phyloP scores from a whole-genome alignment of 1,140 invertebrate genomes.

The Hormaphis cornu region DNA sequence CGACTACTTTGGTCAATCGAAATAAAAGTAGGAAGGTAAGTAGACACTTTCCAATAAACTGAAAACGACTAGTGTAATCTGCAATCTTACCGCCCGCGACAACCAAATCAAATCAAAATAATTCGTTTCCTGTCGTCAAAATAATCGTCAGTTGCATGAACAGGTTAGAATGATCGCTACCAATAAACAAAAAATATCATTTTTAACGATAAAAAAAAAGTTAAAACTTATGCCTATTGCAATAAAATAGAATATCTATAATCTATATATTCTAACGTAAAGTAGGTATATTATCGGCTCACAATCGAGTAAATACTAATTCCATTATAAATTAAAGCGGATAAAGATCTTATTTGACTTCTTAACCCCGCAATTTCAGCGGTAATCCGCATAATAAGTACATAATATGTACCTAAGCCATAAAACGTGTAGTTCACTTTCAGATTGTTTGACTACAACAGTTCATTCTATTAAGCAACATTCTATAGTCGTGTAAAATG shows the following conservation, averaged over 20 bases:
- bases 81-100: neutral
- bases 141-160: neutral
- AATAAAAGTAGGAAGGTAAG: neutral
- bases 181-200: too few relatives aligned
- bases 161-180: neutral
- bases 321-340: neutral
- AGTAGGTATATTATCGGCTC: too few relatives aligned
- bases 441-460: neutral
- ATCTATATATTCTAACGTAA: too few relatives aligned
- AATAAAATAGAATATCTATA: too few relatives aligned
- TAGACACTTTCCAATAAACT: slow-evolving; percentile 14
- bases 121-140: neutral
- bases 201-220: too few relatives aligned
- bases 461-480: neutral
- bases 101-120: slow-evolving; percentile 7
- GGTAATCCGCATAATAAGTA: too few relatives aligned
- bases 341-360: neutral
- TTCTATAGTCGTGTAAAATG: neutral
- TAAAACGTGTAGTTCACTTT: neutral
- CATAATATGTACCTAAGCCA: too few relatives aligned
- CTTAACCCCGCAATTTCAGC: neutral
- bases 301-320: neutral
- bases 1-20: slow-evolving; percentile 1
- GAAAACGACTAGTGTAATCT: neutral
- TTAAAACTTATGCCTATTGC: too few relatives aligned